These are phyloP conservation scores for Pangasius mekongensis DNA, from an alignment of 2,797 vertebrate genomes.

Conservation along the genomic window DNA sequence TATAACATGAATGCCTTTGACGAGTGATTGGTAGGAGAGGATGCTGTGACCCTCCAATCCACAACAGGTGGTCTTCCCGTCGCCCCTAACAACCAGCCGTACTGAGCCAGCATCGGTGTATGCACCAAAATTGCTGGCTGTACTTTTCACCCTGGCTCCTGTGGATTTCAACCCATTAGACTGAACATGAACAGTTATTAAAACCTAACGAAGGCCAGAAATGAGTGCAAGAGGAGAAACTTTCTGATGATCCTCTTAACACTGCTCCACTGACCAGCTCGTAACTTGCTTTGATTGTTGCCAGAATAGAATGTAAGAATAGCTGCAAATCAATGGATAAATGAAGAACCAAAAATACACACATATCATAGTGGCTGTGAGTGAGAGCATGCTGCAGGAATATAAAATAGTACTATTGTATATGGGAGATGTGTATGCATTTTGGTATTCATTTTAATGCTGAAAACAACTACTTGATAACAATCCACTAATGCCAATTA, in stretches of 20 bases:
- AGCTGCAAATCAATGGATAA: neutral
- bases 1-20: slow-evolving; percentile 14
- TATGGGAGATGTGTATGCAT: neutral
- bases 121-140: slow-evolving; percentile 9
- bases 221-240: neutral
- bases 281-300: neutral
- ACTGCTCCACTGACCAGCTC: neutral
- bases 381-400: neutral
- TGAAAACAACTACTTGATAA: neutral
- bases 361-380: neutral
- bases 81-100: slow-evolving; percentile 39
- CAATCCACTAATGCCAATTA: neutral
- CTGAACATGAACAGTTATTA: neutral
- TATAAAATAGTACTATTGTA: neutral
- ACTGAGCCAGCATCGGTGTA: slow-evolving; percentile 9
- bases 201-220: slow-evolving; percentile 9
- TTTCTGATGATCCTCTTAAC: slow-evolving; percentile 4
- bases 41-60: slow-evolving; percentile 28
- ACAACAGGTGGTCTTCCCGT: slow-evolving; percentile 35
- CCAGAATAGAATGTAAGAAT: neutral
- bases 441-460: neutral
- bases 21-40: neutral
- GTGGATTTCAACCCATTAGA: neutral
- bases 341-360: neutral
- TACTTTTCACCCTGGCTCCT: slow-evolving; percentile 18